These are phyloP conservation scores for Agapetus fuscipes DNA, from an alignment of 2,888 invertebrate genomes.

Conservation along the genomic window DNA sequence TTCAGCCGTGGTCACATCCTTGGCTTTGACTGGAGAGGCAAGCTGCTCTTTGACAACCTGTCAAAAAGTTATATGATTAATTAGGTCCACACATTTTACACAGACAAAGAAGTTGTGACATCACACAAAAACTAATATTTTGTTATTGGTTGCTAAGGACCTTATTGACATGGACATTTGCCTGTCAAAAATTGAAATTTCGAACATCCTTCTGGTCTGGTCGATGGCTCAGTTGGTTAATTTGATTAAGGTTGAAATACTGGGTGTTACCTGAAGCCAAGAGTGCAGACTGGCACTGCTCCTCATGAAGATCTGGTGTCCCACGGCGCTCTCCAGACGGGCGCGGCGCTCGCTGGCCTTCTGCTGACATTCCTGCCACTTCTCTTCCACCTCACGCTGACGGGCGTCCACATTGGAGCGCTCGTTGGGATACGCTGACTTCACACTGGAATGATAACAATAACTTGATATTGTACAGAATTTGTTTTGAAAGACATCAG, in stretches of 20 bases:
- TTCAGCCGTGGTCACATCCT: conserved; percentile 90
- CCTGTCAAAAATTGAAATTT: too few relatives aligned
- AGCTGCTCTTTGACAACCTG: conserved; percentile 66
- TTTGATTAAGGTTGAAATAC: too few relatives aligned
- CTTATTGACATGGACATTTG: too few relatives aligned
- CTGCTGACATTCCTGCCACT: conserved; percentile 82
- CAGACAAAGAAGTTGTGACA: too few relatives aligned
- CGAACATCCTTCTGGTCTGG: too few relatives aligned
- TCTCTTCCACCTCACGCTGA: conserved; percentile 73
- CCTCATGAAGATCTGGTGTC: conserved; percentile 86
- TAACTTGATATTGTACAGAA: too few relatives aligned
- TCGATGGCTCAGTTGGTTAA: too few relatives aligned
- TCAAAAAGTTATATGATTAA: neutral
- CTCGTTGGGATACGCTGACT: conserved; percentile 87
- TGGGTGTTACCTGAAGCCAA: conserved; percentile 71
- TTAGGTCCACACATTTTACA: too few relatives aligned
- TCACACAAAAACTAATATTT: too few relatives aligned
- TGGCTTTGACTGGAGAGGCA: conserved; percentile 67
- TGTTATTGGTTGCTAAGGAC: too few relatives aligned
- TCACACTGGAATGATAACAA: conserved; percentile 72
- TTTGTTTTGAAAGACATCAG: too few relatives aligned
- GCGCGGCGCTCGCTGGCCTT: conserved; percentile 78
- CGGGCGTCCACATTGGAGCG: conserved; percentile 72
- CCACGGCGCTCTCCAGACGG: conserved; percentile 87
- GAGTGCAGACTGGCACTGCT: conserved; percentile 72